These are phyloP conservation scores for Euzophera pinguis DNA, from an alignment of 2,888 invertebrate species.

Conservation along the genomic window DNA sequence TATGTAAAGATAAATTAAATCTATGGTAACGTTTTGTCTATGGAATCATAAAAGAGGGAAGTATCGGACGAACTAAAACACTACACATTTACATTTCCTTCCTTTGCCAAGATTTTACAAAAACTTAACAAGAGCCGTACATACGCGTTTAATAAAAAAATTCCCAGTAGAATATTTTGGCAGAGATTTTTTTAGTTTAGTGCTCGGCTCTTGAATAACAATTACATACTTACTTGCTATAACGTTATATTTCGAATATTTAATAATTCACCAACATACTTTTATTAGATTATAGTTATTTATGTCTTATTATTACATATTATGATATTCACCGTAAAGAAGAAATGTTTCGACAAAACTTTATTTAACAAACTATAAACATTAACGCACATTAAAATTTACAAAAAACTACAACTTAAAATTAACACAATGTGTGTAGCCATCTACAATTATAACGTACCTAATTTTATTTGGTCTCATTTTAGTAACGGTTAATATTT, in stretches of 20 bases:
- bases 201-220: slow-evolving; percentile 1
- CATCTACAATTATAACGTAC: slow-evolving; percentile 62
- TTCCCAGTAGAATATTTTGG: slow-evolving; percentile 2
- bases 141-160: background rate
- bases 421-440: slow-evolving; percentile 52
- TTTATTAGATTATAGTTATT: background rate
- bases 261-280: slow-evolving; percentile 2
- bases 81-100: slow-evolving; percentile 1
- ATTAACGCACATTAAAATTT: slow-evolving; percentile 69
- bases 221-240: background rate
- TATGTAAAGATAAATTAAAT: slow-evolving; percentile 64
- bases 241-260: slow-evolving; percentile 6
- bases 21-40: slow-evolving; percentile 73
- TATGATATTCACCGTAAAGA: slow-evolving; percentile 1
- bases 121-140: slow-evolving; percentile 1
- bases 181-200: background rate
- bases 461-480: slow-evolving; percentile 79
- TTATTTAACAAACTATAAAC: slow-evolving; percentile 52
- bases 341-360: slow-evolving; percentile 31
- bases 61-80: background rate
- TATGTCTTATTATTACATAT: slow-evolving; percentile 2
- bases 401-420: slow-evolving; percentile 70
- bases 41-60: slow-evolving; percentile 39
- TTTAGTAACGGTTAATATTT: slow-evolving; percentile 69
- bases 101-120: slow-evolving; percentile 1